A percentile compares a stretch with the other conserved stretches of the same genome.
Evolutionary conservation across 2,888 invertebrate genomes (phyloP).

Genomic region (Allophyes oxyacanthae): DNA sequence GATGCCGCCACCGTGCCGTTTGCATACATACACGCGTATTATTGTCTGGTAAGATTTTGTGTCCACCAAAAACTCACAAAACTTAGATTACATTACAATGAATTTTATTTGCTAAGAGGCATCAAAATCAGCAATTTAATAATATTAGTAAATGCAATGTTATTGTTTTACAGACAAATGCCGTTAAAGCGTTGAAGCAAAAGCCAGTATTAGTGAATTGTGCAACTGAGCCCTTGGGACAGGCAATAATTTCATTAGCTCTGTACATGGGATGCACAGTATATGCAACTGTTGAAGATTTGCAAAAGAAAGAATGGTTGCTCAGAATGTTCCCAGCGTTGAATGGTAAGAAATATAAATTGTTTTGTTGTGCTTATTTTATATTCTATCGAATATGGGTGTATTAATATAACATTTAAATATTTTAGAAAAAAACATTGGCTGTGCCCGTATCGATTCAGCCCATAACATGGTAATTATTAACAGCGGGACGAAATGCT

Average conservation of each 20-base stretch:
- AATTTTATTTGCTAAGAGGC: too few species aligned
- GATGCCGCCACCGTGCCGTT: conserved; percentile 94
- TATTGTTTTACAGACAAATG: conserved; percentile 2
- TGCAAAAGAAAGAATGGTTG: conserved; percentile 62
- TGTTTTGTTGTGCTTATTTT: too few species aligned
- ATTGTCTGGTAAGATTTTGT: conserved; percentile 67
- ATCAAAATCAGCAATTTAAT: too few species aligned
- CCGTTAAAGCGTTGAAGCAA: not conserved
- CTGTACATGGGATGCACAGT: conserved; percentile 60
- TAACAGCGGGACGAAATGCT: conserved; percentile 36
- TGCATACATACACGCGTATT: conserved; percentile 80
- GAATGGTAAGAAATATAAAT: conserved; percentile 57
- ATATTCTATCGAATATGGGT: too few species aligned
- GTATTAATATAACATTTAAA: not conserved
- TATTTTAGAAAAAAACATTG: conserved; percentile 54
- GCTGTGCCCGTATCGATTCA: conserved; percentile 44
- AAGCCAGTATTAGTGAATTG: conserved; percentile 62
- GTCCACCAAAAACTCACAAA: too few species aligned
- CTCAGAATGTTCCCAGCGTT: conserved; percentile 65
- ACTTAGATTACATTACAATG: too few species aligned
- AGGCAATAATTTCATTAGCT: conserved; percentile 69
- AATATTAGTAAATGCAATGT: too few species aligned
- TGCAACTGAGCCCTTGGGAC: conserved; percentile 69
- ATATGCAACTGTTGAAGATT: conserved; percentile 64
- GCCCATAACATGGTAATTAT: conserved; percentile 31